A percentile compares a stretch with the other conserved stretches of the same genome.
phyloP scores from a whole-genome alignment of 2,888 invertebrate species.

The Polietes domitor region DNA sequence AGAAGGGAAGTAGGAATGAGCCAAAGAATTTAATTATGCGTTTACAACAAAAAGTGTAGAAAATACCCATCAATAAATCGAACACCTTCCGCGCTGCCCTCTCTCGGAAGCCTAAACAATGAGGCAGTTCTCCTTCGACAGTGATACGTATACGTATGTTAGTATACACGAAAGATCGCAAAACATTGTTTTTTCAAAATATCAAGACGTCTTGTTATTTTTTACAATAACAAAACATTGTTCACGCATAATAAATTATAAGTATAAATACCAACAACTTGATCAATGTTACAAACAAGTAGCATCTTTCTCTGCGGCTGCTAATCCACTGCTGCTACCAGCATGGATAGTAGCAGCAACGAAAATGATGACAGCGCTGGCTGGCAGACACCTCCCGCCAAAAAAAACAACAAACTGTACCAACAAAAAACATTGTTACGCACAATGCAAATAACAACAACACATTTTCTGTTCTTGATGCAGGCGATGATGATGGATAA shows the following conservation, averaged over 20 bases:
- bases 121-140: neutral
- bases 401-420: neutral
- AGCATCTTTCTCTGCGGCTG: too few relatives aligned
- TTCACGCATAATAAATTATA: neutral
- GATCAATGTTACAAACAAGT: too few relatives aligned
- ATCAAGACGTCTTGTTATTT: neutral
- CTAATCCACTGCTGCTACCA: neutral
- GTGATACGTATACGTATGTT: neutral
- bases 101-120: too few relatives aligned
- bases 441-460: neutral
- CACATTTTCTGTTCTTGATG: neutral
- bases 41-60: too few relatives aligned
- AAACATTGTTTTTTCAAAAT: too few relatives aligned
- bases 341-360: neutral
- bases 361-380: neutral
- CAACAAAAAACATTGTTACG: neutral
- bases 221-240: neutral
- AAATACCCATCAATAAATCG: too few relatives aligned
- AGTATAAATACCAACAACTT: neutral
- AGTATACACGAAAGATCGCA: too few relatives aligned
- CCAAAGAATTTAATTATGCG: too few relatives aligned
- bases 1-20: too few relatives aligned
- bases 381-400: neutral
- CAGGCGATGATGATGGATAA: neutral
- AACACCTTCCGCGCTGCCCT: too few relatives aligned